Percentiles rank a stretch among this genome's conserved stretches.
phyloP scores from a whole-genome alignment of 92 coral and sea anemone genomes.

The Parazoanthus swiftii region DNA sequence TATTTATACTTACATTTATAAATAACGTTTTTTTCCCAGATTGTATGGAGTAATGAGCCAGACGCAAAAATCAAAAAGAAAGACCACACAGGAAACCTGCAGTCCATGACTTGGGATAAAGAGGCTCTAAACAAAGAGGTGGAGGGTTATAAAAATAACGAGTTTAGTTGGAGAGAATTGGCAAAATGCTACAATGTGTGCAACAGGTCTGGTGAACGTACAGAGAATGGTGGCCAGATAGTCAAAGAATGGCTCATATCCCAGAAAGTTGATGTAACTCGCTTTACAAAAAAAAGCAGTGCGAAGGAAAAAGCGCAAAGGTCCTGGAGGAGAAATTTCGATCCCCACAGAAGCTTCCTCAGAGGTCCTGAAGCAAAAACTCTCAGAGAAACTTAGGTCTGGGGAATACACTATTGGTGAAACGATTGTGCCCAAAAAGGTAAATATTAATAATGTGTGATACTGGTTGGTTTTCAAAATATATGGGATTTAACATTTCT shows the following conservation, averaged over 20 bases:
- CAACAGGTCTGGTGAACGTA: conserved; percentile 43
- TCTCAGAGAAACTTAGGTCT: conserved; percentile 47
- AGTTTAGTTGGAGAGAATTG: conserved; percentile 44
- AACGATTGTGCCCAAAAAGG: conserved; percentile 65
- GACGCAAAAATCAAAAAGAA: not conserved
- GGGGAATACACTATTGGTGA: conserved; percentile 55
- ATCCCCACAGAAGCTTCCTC: conserved; percentile 53
- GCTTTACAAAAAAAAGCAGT: conserved; percentile 45
- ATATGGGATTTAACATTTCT: not conserved
- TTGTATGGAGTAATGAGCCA: too few species aligned
- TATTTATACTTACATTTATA: too few species aligned
- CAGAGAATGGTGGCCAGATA: conserved; percentile 59
- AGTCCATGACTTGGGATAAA: conserved; percentile 49
- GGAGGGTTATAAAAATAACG: conserved; percentile 41
- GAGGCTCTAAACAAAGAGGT: conserved; percentile 50
- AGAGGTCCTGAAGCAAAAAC: conserved; percentile 37
- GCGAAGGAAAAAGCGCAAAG: conserved; percentile 60
- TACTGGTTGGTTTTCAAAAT: not conserved
- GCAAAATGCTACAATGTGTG: conserved; percentile 43
- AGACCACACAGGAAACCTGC: conserved; percentile 50
- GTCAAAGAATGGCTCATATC: conserved; percentile 57
- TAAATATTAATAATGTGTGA: not conserved
- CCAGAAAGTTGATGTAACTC: conserved; percentile 42
- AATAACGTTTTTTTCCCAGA: too few species aligned
- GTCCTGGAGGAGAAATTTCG: conserved; percentile 63